Evolutionary conservation across 2,113 vertebrate species (phyloP).

Genomic region (Hucho hucho): DNA sequence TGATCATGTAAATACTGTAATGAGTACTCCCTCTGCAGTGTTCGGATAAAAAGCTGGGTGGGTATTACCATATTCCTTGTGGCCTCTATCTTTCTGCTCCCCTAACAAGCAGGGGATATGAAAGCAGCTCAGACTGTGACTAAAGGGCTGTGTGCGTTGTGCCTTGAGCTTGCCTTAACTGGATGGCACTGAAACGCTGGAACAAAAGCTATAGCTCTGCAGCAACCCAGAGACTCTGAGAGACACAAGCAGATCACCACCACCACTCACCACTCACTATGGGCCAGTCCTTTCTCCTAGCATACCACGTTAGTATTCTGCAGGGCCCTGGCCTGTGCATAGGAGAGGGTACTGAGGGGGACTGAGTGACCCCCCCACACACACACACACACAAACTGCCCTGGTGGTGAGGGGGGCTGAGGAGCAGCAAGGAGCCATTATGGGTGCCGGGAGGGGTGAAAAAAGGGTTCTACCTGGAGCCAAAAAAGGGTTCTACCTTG

Average conservation of each 20-base stretch:
- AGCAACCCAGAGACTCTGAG: neutral
- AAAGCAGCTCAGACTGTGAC: conserved; percentile 38
- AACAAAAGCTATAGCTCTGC: neutral
- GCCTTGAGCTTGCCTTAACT: conserved; percentile 60
- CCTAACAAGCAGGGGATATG: conserved; percentile 57
- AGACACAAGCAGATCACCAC: neutral
- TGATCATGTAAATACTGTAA: no score
- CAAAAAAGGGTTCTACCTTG: no score
- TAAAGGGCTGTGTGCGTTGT: conserved; percentile 43
- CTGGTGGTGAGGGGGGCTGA: no score
- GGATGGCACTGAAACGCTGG: conserved; percentile 17
- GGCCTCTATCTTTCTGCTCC: conserved; percentile 18
- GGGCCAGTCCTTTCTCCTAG: neutral
- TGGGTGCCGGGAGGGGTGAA: no score
- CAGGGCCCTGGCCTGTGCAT: no score
- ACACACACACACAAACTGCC: no score
- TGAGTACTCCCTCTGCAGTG: neutral
- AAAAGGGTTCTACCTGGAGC: no score
- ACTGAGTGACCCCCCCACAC: no score
- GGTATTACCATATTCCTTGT: conserved; percentile 21
- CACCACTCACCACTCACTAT: neutral
- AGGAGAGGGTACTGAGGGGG: no score
- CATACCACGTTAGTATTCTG: neutral
- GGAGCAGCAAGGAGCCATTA: no score
- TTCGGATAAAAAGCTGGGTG: neutral